Conservation (phyloP, 92 coral and sea anemone genomes). For the Muricea muricata region DNA sequence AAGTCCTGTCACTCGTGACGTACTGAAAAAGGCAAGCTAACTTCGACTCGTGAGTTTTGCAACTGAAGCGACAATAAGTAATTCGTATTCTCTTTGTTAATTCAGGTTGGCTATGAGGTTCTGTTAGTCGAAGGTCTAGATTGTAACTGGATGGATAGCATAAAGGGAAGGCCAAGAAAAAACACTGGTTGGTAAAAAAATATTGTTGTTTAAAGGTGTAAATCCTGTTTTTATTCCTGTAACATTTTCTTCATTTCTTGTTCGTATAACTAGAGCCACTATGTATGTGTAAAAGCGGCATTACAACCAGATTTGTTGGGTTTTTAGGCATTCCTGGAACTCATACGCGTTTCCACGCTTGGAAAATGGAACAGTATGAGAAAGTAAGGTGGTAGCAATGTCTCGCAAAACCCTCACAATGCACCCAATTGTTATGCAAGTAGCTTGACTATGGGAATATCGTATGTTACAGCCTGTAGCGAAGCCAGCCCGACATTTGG, state of each 20-base stretch:
- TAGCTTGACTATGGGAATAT: too few species aligned
- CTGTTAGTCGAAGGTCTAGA: conserved; percentile 27
- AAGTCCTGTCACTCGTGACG: neutral
- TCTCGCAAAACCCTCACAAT: too few species aligned
- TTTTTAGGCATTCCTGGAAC: conserved; percentile 33
- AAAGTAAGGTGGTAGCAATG: neutral
- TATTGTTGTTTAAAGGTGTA: too few species aligned
- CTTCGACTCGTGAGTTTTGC: too few species aligned
- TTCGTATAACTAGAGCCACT: too few species aligned
- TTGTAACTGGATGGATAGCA: conserved; percentile 35
- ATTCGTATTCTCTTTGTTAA: too few species aligned
- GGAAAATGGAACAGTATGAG: conserved; percentile 35
- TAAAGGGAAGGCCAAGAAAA: conserved; percentile 2
- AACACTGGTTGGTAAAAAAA: conserved; percentile 1
- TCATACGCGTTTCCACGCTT: conserved; percentile 40
- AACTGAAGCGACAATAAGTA: too few species aligned
- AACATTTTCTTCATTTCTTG: too few species aligned
- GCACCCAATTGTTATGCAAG: too few species aligned
- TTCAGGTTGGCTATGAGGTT: conserved; percentile 32
- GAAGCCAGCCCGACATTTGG: too few species aligned
- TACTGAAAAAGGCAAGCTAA: conserved; percentile 1
- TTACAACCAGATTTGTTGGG: neutral
- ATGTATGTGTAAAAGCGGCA: neutral
- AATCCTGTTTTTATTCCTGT: too few species aligned
- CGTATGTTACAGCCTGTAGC: too few species aligned